Percentiles rank a stretch among this genome's conserved stretches.
Evolutionary conservation across 2,888 invertebrate genomes (phyloP).

Genomic region (Anthophora plumipes): DNA sequence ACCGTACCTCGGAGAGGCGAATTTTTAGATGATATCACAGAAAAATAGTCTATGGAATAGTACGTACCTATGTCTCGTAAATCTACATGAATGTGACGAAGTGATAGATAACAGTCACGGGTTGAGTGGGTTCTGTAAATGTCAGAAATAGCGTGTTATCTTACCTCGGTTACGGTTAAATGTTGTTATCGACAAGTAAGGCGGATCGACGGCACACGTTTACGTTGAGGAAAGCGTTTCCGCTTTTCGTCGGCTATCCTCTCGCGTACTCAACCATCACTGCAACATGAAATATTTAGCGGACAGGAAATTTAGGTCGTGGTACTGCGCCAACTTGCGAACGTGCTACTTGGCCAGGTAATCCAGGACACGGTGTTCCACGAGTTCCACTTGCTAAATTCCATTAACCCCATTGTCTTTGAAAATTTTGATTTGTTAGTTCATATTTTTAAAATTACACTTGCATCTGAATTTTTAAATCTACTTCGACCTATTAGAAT

Average conservation of each 20-base stretch:
- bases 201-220: constrained; percentile 38
- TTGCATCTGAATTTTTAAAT: too few relatives aligned
- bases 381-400: background rate
- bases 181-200: constrained; percentile 42
- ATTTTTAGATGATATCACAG: too few relatives aligned
- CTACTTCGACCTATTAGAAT: too few relatives aligned
- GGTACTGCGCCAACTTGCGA: constrained; percentile 60
- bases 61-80: background rate
- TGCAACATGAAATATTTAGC: constrained; percentile 63
- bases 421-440: background rate
- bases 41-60: too few relatives aligned
- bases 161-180: background rate
- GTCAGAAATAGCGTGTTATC: constrained; percentile 49
- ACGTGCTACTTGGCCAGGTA: constrained; percentile 49
- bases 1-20: too few relatives aligned
- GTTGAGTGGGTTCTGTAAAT: constrained; percentile 28
- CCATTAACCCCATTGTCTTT: constrained; percentile 3
- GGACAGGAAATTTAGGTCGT: constrained; percentile 61
- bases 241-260: constrained; percentile 29
- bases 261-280: constrained; percentile 41
- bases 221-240: constrained; percentile 11
- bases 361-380: constrained; percentile 29
- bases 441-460: too few relatives aligned
- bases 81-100: constrained; percentile 37
- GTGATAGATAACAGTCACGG: constrained; percentile 16